Conservation (phyloP, 2,113 vertebrate genomes). For the Bujurquina vittata region DNA sequence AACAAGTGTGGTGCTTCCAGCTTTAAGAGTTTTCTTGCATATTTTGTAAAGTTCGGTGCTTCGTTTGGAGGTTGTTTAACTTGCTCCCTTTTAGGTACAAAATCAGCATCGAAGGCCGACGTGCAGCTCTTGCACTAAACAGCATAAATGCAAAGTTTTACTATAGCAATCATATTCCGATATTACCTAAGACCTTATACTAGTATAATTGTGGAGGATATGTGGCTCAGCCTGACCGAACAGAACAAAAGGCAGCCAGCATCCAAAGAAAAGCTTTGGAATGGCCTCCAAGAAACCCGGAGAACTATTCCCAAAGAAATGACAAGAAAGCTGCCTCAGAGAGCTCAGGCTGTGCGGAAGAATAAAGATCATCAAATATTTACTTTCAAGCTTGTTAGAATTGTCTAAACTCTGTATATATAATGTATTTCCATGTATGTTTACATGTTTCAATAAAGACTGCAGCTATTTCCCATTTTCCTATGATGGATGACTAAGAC, state of each 20-base stretch:
- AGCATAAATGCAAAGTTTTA: accelerated
- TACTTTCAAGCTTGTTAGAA: too few relatives aligned
- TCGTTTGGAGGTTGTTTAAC: accelerated
- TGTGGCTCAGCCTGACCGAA: background rate
- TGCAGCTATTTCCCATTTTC: too few relatives aligned
- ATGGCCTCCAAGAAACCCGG: background rate
- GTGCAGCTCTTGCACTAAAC: too few relatives aligned
- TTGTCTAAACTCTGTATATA: background rate
- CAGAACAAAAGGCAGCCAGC: background rate
- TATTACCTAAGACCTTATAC: background rate
- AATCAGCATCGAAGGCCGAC: background rate
- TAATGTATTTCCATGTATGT: too few relatives aligned
- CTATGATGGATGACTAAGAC: background rate
- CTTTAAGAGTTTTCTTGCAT: too few relatives aligned
- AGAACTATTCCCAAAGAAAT: background rate
- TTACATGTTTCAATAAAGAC: too few relatives aligned
- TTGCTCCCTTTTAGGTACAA: background rate
- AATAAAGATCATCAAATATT: too few relatives aligned
- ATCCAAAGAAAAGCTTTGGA: background rate
- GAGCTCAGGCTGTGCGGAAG: too few relatives aligned
- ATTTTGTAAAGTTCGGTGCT: background rate
- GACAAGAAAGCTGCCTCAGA: too few relatives aligned
- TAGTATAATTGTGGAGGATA: background rate
- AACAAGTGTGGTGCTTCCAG: too few relatives aligned
- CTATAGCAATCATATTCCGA: background rate